These are phyloP conservation scores for Temnothorax longispinosus DNA, from an alignment of 1,140 invertebrate genomes.

Conservation along the genomic window DNA sequence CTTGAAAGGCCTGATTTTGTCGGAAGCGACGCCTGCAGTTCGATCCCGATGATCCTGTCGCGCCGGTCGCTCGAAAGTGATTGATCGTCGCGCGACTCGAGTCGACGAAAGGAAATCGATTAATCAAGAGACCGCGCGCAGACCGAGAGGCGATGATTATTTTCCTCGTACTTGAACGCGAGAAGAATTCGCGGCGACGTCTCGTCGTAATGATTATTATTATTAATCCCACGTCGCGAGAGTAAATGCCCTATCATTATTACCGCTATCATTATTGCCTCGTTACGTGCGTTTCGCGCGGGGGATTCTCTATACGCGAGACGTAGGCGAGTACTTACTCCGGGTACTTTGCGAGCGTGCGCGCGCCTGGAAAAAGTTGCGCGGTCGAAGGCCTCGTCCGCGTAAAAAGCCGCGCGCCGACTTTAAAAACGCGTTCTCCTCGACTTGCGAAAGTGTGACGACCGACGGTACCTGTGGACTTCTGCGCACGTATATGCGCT, in stretches of 20 bases:
- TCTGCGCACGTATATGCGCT: constrained; percentile 2
- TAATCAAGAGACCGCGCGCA: neutral
- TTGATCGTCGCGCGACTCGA: neutral
- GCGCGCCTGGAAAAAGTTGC: neutral
- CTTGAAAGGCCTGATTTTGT: constrained; percentile 29
- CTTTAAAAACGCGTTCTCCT: constrained; percentile 12
- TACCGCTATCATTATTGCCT: constrained; percentile 19
- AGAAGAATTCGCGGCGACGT: neutral
- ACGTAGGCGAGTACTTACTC: neutral
- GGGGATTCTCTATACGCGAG: neutral
- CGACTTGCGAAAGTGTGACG: constrained; percentile 46
- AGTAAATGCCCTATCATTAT: constrained; percentile 28
- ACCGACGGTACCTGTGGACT: constrained; percentile 23
- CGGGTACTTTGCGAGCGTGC: neutral
- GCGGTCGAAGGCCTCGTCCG: neutral
- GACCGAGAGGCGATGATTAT: neutral
- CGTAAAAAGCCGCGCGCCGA: constrained; percentile 9
- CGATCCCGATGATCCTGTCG: neutral
- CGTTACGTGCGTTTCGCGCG: neutral
- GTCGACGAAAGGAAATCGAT: neutral
- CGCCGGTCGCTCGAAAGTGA: neutral
- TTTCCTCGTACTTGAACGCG: neutral
- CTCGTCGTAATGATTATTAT: constrained; percentile 21
- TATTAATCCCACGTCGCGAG: constrained; percentile 29
- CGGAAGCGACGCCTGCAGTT: neutral